These are phyloP conservation scores for Chiridota heheva DNA, from an alignment of 35 echinoderm and acorn worm genomes.

Conservation along the genomic window DNA sequence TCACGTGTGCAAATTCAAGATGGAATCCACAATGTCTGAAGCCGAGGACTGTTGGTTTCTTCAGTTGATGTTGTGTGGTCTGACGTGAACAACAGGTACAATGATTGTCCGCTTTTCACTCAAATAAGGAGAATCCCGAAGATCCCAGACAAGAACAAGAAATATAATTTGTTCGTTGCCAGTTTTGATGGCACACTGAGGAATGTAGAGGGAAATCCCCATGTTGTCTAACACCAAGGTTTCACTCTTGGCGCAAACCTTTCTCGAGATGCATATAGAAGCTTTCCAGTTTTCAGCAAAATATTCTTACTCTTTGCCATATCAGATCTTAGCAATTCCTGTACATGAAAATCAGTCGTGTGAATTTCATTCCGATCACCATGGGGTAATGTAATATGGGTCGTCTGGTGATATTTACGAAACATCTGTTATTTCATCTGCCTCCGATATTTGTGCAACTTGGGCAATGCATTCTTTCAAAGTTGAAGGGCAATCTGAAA, in stretches of 20 bases:
- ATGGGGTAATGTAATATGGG: too few species aligned
- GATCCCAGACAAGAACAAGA: slow-evolving; percentile 87
- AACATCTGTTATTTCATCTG: too few species aligned
- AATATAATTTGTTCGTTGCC: slow-evolving; percentile 68
- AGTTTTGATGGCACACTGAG: slow-evolving; percentile 68
- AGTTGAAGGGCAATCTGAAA: too few species aligned
- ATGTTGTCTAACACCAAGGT: slow-evolving; percentile 73
- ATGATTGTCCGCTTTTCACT: slow-evolving; percentile 63
- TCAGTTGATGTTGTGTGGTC: slow-evolving; percentile 61
- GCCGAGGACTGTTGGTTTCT: slow-evolving; percentile 63
- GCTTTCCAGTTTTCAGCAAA: slow-evolving; percentile 53
- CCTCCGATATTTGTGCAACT: too few species aligned
- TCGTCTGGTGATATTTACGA: too few species aligned
- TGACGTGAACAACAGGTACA: slow-evolving; percentile 82
- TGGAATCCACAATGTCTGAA: slow-evolving; percentile 86
- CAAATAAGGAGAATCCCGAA: slow-evolving; percentile 73
- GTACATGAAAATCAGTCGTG: slow-evolving; percentile 19
- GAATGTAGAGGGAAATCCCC: slow-evolving; percentile 89
- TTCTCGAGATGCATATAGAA: slow-evolving; percentile 72
- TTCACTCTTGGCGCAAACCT: slow-evolving; percentile 58
- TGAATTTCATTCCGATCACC: too few species aligned
- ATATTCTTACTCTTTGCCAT: slow-evolving; percentile 61
- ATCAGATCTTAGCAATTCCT: slow-evolving; percentile 23
- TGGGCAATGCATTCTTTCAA: too few species aligned
- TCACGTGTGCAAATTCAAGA: slow-evolving; percentile 44